Percentiles rank a stretch among this genome's conserved stretches.
Conservation (phyloP, 2,113 vertebrate genomes). For the Ceuthmochares aereus region DNA sequence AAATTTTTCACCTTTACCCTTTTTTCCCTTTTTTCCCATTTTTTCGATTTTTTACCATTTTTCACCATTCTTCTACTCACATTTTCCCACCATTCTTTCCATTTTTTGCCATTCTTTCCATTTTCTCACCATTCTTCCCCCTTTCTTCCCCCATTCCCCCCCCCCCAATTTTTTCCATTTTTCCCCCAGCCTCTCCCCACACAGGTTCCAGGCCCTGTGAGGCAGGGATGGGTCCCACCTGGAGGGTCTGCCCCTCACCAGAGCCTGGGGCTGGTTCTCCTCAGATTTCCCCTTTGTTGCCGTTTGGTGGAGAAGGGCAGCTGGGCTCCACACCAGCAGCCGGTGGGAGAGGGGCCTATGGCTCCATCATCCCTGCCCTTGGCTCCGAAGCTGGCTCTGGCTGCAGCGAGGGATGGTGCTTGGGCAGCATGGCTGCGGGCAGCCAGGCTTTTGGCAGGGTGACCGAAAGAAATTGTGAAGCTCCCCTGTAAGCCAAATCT, state of each 20-base stretch:
- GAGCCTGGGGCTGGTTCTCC: too few relatives aligned
- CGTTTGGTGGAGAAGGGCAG: accelerated
- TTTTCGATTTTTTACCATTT: too few relatives aligned
- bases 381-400: neutral
- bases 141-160: neutral
- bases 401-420: neutral
- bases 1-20: too few relatives aligned
- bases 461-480: conserved; percentile 1
- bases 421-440: too few relatives aligned
- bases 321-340: neutral
- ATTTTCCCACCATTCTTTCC: too few relatives aligned
- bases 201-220: too few relatives aligned
- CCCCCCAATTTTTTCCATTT: neutral
- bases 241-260: neutral
- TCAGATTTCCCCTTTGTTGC: too few relatives aligned
- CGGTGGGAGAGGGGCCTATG: neutral
- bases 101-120: too few relatives aligned
- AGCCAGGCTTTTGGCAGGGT: neutral
- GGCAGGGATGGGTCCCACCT: too few relatives aligned
- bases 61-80: too few relatives aligned
- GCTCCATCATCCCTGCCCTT: neutral
- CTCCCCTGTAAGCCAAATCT: neutral
- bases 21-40: too few relatives aligned
- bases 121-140: neutral
- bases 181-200: neutral